Evolutionary conservation across 2,888 invertebrate species (phyloP).

Genomic region (Chironomus tentans): DNA sequence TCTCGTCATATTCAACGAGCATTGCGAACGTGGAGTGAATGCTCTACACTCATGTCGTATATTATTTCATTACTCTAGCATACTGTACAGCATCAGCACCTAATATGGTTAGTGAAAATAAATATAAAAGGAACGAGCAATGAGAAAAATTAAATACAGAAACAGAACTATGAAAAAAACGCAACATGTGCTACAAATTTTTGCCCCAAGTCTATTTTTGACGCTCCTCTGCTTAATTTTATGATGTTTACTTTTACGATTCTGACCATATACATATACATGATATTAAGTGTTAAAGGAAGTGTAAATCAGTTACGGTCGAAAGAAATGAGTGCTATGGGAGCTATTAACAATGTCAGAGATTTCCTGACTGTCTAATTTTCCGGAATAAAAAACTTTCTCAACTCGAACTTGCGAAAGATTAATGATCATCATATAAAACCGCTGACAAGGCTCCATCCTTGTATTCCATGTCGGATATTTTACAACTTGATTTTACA

Average conservation of each 20-base stretch:
- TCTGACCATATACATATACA: background rate
- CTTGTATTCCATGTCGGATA: background rate
- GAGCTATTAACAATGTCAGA: background rate
- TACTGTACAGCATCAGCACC: background rate
- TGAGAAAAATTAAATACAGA: background rate
- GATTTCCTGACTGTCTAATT: background rate
- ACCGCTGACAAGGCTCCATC: background rate
- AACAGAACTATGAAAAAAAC: background rate
- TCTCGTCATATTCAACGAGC: no score
- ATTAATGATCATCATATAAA: background rate
- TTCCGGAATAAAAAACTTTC: background rate
- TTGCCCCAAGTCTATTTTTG: background rate
- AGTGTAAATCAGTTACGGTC: background rate
- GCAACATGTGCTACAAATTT: conserved; percentile 1
- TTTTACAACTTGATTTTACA: conserved; percentile 9
- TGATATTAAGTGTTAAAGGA: background rate
- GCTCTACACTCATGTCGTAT: background rate
- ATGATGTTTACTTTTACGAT: background rate
- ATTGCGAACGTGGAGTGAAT: background rate
- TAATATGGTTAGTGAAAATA: background rate
- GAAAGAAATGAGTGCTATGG: background rate
- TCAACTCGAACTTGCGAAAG: no score
- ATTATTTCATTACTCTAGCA: background rate
- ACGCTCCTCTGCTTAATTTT: background rate
- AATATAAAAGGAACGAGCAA: background rate